phyloP scores from a whole-genome alignment of 2,888 invertebrate species.

The Reticulitermes lucifugus region DNA sequence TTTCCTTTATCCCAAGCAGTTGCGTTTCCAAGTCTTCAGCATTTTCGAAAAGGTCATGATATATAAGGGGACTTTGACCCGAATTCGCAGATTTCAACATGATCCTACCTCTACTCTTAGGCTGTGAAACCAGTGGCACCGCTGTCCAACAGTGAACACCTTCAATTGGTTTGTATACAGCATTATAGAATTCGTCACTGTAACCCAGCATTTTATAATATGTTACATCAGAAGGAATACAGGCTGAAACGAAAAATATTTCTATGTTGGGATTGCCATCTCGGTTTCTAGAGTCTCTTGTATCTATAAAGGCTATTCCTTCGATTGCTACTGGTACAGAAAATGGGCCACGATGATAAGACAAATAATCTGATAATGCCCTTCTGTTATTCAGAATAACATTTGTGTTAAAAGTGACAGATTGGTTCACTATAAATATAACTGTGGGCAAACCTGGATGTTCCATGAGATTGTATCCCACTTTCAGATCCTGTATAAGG shows the following conservation, averaged over 20 bases:
- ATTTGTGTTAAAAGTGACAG: slow-evolving; percentile 59
- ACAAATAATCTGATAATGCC: slow-evolving; percentile 67
- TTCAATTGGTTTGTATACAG: slow-evolving; percentile 63
- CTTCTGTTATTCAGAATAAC: not conserved
- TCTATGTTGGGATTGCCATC: not conserved
- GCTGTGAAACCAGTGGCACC: slow-evolving; percentile 74
- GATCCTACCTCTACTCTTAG: slow-evolving; percentile 86
- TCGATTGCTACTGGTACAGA: slow-evolving; percentile 84
- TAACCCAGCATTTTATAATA: not conserved
- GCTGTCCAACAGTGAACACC: slow-evolving; percentile 62
- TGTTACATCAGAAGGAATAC: slow-evolving; percentile 63
- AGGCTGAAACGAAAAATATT: slow-evolving; percentile 60
- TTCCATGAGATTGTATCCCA: slow-evolving; percentile 86
- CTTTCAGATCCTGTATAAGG: slow-evolving; percentile 75
- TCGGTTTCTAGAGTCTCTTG: slow-evolving; percentile 67
- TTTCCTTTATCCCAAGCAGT: slow-evolving; percentile 56
- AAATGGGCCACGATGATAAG: slow-evolving; percentile 75
- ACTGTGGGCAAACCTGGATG: slow-evolving; percentile 80
- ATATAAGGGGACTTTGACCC: slow-evolving; percentile 83
- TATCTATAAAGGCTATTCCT: slow-evolving; percentile 79
- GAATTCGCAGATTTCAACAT: slow-evolving; percentile 85
- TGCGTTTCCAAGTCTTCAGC: slow-evolving; percentile 59
- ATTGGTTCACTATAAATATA: slow-evolving; percentile 78
- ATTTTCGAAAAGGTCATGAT: slow-evolving; percentile 90
- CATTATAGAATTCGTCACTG: slow-evolving; percentile 61